Base-by-base conservation (phyloP, 64 coral and sea anemone species). In the Pocillopora verrucosa region DNA sequence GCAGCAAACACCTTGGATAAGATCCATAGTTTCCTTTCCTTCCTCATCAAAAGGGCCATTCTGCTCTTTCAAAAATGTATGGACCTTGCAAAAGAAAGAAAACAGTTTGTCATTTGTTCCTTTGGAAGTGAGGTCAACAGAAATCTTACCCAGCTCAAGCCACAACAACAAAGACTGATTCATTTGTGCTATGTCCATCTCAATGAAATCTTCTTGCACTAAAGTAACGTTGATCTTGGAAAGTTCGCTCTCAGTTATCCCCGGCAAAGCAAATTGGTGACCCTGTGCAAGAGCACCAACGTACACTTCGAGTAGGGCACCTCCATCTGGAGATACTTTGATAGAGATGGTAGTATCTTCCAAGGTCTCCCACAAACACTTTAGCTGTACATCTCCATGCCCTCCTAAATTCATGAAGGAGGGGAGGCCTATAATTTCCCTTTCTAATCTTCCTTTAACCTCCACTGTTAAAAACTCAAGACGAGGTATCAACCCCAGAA, bases 401-500 rank as follows among this genome's bases (percentile, higher is more conserved):
- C 16, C 59, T 19, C 68, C 16, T 4, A 16, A 16, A 35, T 22
- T 16, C 34, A 16, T 67, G 61, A 83, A 68, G 34, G 61, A 24
- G 3, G 30, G 4, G 16, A 41, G 16, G 22, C 61, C 80, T 64
- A 11, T 4, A 83, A 83, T 83, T 61, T 67, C 65, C 61, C 16
- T 68, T 16, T 45, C n/a, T 16, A 67, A 16, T 83, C 67, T 83
- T 36, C 34, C 34, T 67, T 65, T 45, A 34, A 45, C 61, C 0
- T 83, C 35, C 34, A 45, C 1, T 17, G 1, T 37, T 67, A 83
- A 68, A 36, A 83, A 1, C 10, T 35, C 34, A 22, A 83, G 80
- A 20, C 80, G 80, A 34, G 61, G 80, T 15, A 83, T 68, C 20
- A 83, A 19, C 14, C 80, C 80, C 1, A 83, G 60, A 83, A 83